Conservation (phyloP, 1,140 invertebrate genomes). For the Marisa cornuarietis region DNA sequence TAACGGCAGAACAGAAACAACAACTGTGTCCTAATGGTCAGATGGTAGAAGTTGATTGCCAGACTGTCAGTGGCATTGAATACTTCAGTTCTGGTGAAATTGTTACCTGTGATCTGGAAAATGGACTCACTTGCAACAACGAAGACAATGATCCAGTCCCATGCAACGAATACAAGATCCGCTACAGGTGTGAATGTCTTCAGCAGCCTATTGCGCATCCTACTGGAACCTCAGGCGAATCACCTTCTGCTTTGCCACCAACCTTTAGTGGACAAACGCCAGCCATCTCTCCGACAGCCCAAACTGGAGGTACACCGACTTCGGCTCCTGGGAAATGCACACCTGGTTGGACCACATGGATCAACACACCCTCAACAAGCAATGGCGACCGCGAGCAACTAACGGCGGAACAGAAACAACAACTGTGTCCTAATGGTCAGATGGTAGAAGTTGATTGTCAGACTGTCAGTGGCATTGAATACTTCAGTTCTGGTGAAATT, state of each 20-base stretch:
- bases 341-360: slow-evolving; percentile 40
- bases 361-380: slow-evolving; percentile 31
- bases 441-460: slow-evolving; percentile 45
- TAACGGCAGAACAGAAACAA: slow-evolving; percentile 38
- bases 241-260: slow-evolving; percentile 24
- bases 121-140: slow-evolving; percentile 31
- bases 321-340: slow-evolving; percentile 17
- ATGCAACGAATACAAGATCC: slow-evolving; percentile 61
- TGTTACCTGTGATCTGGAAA: slow-evolving; percentile 29
- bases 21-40: slow-evolving; percentile 35
- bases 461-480: slow-evolving; percentile 32
- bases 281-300: background rate
- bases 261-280: slow-evolving; percentile 17
- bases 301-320: slow-evolving; percentile 7
- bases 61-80: slow-evolving; percentile 16
- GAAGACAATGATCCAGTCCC: slow-evolving; percentile 24
- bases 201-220: background rate
- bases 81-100: slow-evolving; percentile 27
- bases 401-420: slow-evolving; percentile 26
- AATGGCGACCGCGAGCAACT: slow-evolving; percentile 42
- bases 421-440: slow-evolving; percentile 41
- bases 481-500: slow-evolving; percentile 38
- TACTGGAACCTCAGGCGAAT: background rate
- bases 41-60: slow-evolving; percentile 34
- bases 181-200: slow-evolving; percentile 49